These are phyloP conservation scores for Platalea minor DNA, from an alignment of 2,797 vertebrate species.

Conservation along the genomic window DNA sequence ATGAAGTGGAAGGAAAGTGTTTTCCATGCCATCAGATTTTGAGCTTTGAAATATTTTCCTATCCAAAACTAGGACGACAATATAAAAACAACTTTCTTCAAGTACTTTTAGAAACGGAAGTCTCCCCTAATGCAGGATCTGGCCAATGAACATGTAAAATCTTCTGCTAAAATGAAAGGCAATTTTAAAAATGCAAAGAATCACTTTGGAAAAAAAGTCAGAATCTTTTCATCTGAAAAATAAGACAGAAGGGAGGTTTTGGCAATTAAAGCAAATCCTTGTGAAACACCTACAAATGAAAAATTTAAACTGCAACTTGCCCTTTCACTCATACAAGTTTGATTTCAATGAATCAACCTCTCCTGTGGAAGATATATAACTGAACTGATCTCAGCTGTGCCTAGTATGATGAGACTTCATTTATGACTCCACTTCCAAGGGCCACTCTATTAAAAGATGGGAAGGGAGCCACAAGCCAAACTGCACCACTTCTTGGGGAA, in stretches of 20 bases:
- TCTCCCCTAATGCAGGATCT: not conserved
- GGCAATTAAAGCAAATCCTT: not conserved
- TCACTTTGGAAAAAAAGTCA: not conserved
- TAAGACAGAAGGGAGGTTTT: not conserved
- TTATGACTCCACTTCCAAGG: not conserved
- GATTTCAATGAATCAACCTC: not conserved
- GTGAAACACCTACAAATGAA: not conserved
- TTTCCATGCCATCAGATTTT: conserved; percentile 41
- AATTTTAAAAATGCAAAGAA: not conserved
- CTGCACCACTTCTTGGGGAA: not conserved
- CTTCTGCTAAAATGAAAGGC: not conserved
- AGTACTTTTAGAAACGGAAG: conserved; percentile 4
- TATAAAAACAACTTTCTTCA: conserved; percentile 16
- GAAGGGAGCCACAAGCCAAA: not conserved
- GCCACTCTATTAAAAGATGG: not conserved
- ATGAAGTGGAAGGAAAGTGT: conserved; percentile 21
- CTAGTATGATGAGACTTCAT: not conserved
- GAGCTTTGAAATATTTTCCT: conserved; percentile 55
- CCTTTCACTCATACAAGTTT: not conserved
- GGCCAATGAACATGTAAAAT: not conserved
- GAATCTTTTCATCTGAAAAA: not conserved
- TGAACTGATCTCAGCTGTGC: not conserved
- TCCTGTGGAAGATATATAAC: not conserved
- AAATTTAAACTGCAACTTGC: not conserved
- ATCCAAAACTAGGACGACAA: conserved; percentile 33